phyloP scores from a whole-genome alignment of 2,113 vertebrate genomes.

The sheep (Ovis aries) region DNA sequence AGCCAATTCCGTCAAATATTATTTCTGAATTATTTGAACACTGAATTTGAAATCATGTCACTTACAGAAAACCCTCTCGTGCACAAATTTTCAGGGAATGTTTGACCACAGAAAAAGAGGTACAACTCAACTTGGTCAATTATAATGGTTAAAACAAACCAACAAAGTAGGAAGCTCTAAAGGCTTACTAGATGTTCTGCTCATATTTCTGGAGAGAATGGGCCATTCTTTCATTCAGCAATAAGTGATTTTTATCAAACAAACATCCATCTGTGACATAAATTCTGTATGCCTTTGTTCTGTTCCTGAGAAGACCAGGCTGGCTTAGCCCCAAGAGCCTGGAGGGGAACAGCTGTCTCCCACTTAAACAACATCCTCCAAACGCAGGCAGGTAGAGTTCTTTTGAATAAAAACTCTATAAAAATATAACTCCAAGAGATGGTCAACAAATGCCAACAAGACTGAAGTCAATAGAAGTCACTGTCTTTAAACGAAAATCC shows the following conservation, averaged over 20 bases:
- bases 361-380: background rate
- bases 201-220: slow-evolving; percentile 34
- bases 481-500: background rate
- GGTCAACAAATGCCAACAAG: background rate
- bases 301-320: slow-evolving; percentile 16
- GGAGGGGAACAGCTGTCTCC: slow-evolving; percentile 52
- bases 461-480: background rate
- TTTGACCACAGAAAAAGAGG: background rate
- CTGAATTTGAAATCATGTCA: background rate
- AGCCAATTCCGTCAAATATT: background rate
- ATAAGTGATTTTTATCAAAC: slow-evolving; percentile 43
- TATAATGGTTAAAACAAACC: slow-evolving; percentile 34
- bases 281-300: slow-evolving; percentile 30
- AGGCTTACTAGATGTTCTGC: slow-evolving; percentile 5
- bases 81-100: background rate
- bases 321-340: slow-evolving; percentile 17
- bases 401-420: background rate
- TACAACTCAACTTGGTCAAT: background rate
- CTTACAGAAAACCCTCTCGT: background rate
- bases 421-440: slow-evolving; percentile 50
- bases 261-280: slow-evolving; percentile 51
- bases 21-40: background rate
- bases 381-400: slow-evolving; percentile 19
- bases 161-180: slow-evolving; percentile 3
- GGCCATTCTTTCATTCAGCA: slow-evolving; percentile 25